Percentiles rank a stretch among this genome's conserved stretches.
These are phyloP conservation scores for Acropternis orthonyx DNA, from an alignment of 2,797 vertebrate species.

Conservation along the genomic window DNA sequence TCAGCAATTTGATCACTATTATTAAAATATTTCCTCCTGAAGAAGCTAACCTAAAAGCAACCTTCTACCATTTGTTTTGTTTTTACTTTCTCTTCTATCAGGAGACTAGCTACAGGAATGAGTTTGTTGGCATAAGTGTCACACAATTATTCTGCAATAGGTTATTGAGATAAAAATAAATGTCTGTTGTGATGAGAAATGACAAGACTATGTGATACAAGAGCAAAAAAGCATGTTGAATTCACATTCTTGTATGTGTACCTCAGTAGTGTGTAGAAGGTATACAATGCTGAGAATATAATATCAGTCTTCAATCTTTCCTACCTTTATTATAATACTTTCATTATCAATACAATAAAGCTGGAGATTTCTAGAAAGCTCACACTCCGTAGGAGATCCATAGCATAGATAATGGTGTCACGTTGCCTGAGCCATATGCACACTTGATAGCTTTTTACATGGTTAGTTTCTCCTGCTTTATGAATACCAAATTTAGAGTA, in stretches of 20 bases:
- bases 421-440: not conserved
- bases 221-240: not conserved
- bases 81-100: not conserved
- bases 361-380: not conserved
- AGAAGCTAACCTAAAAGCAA: not conserved
- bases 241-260: not conserved
- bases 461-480: not conserved
- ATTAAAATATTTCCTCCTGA: not conserved
- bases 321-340: not conserved
- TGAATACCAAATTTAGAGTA: not conserved
- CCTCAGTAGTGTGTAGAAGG: not conserved
- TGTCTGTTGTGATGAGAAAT: not conserved
- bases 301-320: not conserved
- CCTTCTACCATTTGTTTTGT: not conserved
- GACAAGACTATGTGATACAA: not conserved
- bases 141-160: not conserved
- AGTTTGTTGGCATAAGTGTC: not conserved
- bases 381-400: not conserved
- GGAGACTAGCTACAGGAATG: not conserved
- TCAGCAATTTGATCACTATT: not conserved
- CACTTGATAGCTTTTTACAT: not conserved
- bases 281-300: not conserved
- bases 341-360: not conserved
- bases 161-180: not conserved
- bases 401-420: not conserved